Percentiles rank a stretch among this genome's conserved stretches.
Evolutionary conservation across 2,797 vertebrate genomes (phyloP).

Genomic region (Sebastiscus albofasciatus): DNA sequence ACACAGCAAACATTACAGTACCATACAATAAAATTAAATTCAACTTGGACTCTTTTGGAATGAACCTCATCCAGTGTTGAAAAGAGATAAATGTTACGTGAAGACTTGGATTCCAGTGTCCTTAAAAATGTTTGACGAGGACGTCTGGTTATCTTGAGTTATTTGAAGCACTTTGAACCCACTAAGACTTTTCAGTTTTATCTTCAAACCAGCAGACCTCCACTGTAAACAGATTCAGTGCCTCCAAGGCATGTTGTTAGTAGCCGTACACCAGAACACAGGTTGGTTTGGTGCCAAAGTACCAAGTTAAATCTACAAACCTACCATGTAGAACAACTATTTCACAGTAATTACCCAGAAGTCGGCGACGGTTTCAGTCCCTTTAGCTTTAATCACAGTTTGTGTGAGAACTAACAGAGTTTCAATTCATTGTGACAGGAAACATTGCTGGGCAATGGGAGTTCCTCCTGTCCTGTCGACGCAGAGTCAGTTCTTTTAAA

Average conservation of each 20-base stretch:
- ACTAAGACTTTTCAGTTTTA: background rate
- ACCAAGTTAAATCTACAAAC: background rate
- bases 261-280: fast-evolving
- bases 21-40: background rate
- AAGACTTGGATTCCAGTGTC: background rate
- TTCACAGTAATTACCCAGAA: background rate
- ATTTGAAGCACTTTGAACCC: slow-evolving; percentile 42
- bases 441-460: slow-evolving; percentile 65
- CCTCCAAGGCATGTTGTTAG: background rate
- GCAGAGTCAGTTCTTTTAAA: background rate
- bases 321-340: fast-evolving
- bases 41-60: background rate
- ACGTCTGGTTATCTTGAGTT: slow-evolving; percentile 3
- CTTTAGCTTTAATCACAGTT: background rate
- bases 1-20: background rate
- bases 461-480: slow-evolving; percentile 26
- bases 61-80: background rate
- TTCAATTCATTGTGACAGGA: background rate
- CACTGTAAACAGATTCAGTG: background rate
- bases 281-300: background rate
- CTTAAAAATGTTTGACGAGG: background rate
- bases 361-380: background rate
- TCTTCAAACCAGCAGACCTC: slow-evolving; percentile 12
- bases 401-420: background rate
- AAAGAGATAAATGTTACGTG: background rate